These are phyloP conservation scores for Lonchura striata DNA, from an alignment of 2,113 vertebrate genomes.

Conservation along the genomic window DNA sequence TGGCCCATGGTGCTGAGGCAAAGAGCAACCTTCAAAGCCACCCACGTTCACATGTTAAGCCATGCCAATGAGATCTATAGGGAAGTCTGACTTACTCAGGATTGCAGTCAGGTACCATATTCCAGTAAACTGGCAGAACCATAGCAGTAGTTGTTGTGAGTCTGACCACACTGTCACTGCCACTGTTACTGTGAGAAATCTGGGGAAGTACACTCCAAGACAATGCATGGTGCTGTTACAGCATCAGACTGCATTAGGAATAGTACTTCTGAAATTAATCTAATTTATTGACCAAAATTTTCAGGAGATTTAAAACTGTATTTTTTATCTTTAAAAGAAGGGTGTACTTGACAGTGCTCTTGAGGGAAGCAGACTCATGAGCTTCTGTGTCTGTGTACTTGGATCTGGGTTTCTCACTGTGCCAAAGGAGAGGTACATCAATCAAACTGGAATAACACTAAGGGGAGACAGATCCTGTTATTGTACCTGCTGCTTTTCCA, in stretches of 20 bases:
- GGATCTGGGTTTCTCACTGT: neutral
- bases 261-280: neutral
- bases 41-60: neutral
- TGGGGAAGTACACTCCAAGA: neutral
- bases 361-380: neutral
- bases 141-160: neutral
- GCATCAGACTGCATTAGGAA: neutral
- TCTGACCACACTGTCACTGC: neutral
- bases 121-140: neutral
- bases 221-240: neutral
- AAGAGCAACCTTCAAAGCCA: neutral
- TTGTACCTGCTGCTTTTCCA: neutral
- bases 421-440: neutral
- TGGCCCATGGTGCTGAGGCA: neutral
- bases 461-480: neutral
- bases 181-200: neutral
- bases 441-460: neutral
- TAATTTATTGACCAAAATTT: neutral
- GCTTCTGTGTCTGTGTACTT: neutral
- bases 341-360: accelerated
- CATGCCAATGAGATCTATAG: neutral
- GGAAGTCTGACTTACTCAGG: neutral
- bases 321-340: neutral
- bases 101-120: neutral
- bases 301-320: neutral